Conservation (phyloP, 1,140 invertebrate species). For the silkworm (Bombyx mori) region ASM3026992v2 NC_085116.1:17217001-17217500, state of each 20-base stretch:
- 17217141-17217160: background rate
- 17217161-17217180: conserved; percentile 32
- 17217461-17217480: background rate
- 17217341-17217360: conserved; percentile 80
- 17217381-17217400: conserved; percentile 82
- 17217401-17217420: conserved; percentile 78
- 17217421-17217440: background rate
- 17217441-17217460: background rate
- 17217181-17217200: conserved; percentile 67
- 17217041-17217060: too few species aligned
- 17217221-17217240: conserved; percentile 79
- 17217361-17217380: conserved; percentile 82
- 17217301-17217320: conserved; percentile 77
- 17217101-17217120: too few species aligned
- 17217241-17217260: conserved; percentile 72
- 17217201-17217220: conserved; percentile 75
- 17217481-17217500: conserved; percentile 43
- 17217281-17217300: conserved; percentile 77
- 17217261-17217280: conserved; percentile 75
- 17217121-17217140: background rate
- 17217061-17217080: too few species aligned
- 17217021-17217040: too few species aligned
- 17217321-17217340: conserved; percentile 76
- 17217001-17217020: too few species aligned
- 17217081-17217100: too few species aligned